Percentiles rank a stretch among this genome's conserved stretches.
Conservation (phyloP, 2,797 vertebrate species). For the Ptychadena robeensis region DNA sequence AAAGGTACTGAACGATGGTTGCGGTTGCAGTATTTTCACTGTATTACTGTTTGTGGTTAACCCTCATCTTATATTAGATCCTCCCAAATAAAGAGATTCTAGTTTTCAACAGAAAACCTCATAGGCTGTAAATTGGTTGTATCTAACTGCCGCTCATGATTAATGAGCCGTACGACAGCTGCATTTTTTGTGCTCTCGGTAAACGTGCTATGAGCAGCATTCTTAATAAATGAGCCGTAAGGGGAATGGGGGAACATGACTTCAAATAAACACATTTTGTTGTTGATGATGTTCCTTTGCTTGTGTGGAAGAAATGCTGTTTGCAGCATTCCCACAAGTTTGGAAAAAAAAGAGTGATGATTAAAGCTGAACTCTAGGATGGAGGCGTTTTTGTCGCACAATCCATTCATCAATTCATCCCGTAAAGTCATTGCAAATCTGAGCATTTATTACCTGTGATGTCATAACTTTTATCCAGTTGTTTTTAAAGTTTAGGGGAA, state of each 20-base stretch:
- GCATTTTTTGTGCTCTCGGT: conserved; percentile 1
- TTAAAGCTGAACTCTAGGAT: no score
- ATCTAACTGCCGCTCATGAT: background rate
- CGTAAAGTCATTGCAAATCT: no score
- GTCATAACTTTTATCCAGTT: no score
- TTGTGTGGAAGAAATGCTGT: background rate
- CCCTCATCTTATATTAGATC: background rate
- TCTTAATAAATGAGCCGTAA: conserved; percentile 18
- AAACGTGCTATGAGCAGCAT: conserved; percentile 8
- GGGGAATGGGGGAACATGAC: background rate
- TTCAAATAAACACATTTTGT: background rate
- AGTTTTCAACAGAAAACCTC: background rate
- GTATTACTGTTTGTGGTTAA: no score
- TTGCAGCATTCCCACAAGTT: background rate
- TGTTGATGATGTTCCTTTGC: background rate
- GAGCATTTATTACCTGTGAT: no score
- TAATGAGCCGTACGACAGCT: conserved; percentile 31
- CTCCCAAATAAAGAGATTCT: background rate
- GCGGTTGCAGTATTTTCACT: no score
- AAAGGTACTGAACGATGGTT: no score
- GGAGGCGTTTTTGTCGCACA: no score
- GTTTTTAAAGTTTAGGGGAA: no score
- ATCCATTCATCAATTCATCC: no score
- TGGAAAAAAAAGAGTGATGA: background rate
- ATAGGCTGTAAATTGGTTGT: background rate